Evolutionary conservation across 2,113 vertebrate species (phyloP).

Genomic region (Thermophis baileyi): DNA sequence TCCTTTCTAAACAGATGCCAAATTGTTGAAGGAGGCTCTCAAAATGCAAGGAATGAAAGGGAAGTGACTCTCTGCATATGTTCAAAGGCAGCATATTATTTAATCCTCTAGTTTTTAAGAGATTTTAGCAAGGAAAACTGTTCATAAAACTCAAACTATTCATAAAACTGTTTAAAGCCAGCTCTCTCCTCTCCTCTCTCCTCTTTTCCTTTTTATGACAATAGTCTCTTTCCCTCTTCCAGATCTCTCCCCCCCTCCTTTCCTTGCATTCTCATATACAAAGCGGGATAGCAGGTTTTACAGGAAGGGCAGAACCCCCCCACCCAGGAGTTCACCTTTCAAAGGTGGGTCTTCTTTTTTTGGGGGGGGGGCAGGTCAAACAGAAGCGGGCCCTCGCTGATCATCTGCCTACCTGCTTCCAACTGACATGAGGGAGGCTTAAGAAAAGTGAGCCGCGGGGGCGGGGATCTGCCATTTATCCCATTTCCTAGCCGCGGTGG

Average conservation of each 20-base stretch:
- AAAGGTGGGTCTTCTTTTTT: background rate
- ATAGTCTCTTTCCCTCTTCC: background rate
- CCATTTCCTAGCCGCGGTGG: background rate
- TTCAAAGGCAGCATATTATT: background rate
- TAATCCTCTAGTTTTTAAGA: background rate
- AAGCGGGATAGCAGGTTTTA: background rate
- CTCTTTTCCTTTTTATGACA: background rate
- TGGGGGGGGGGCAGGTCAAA: background rate
- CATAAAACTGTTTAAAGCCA: background rate
- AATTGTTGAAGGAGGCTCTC: background rate
- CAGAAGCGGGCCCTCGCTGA: background rate
- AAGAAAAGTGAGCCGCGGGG: background rate
- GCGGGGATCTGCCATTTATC: background rate
- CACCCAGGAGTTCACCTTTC: background rate
- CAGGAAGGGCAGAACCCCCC: background rate
- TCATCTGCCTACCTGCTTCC: background rate
- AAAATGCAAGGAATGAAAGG: background rate
- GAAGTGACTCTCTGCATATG: background rate
- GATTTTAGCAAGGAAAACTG: background rate
- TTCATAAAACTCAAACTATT: background rate
- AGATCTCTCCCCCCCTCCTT: background rate
- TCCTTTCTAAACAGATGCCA: background rate
- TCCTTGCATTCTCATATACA: background rate
- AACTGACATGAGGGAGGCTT: background rate
- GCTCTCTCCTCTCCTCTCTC: rapidly evolving